These are phyloP conservation scores for Chelon labrosus DNA, from an alignment of 2,797 vertebrate species.

Conservation along the genomic window DNA sequence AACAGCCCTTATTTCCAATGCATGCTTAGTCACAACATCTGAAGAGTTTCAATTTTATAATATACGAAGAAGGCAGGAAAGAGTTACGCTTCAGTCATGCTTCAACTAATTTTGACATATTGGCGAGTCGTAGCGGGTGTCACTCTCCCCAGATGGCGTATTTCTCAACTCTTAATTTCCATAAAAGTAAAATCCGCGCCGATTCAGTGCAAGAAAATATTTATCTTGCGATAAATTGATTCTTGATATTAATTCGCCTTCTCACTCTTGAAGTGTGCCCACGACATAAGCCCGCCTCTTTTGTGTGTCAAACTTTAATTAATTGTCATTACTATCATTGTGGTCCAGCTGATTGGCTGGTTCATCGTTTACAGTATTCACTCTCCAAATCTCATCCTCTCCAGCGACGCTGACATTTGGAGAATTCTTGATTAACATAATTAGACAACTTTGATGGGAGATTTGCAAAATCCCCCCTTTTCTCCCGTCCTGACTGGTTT, in stretches of 20 bases:
- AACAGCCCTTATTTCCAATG: no score
- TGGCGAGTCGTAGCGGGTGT: constrained; percentile 24
- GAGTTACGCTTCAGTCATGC: background rate
- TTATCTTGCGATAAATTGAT: constrained; percentile 74
- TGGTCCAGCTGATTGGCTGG: constrained; percentile 72
- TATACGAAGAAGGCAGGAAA: background rate
- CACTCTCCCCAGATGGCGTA: constrained; percentile 42
- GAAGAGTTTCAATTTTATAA: no score
- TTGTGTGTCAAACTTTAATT: constrained; percentile 75
- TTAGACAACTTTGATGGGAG: constrained; percentile 94
- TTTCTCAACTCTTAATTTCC: constrained; percentile 53
- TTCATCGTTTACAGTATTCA: constrained; percentile 84
- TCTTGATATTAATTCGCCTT: constrained; percentile 71
- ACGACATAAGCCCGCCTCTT: constrained; percentile 70
- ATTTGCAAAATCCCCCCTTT: constrained; percentile 91
- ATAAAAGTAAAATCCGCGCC: constrained; percentile 51
- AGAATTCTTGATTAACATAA: constrained; percentile 98
- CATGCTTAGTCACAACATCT: no score
- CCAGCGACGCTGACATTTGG: constrained; percentile 93
- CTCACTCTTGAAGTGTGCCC: constrained; percentile 63
- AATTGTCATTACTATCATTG: constrained; percentile 72
- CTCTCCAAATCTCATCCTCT: constrained; percentile 89
- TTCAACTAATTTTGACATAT: constrained; percentile 36
- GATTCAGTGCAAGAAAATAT: constrained; percentile 72
- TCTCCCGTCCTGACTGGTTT: constrained; percentile 77